Conservation (phyloP, 1,140 invertebrate genomes). For the Cotesia typhae region DNA sequence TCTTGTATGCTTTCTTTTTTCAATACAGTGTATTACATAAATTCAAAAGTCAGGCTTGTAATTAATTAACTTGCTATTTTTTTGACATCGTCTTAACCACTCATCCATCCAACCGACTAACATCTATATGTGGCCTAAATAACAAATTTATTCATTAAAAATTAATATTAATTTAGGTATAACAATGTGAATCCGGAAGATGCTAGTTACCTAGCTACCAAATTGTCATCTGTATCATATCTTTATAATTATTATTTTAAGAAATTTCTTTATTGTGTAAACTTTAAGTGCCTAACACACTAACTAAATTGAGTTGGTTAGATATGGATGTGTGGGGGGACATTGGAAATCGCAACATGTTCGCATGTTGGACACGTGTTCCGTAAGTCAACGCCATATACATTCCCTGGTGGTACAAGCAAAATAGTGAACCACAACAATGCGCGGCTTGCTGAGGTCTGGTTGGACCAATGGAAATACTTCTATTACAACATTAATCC, state of each 20-base stretch:
- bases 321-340: slow-evolving; percentile 98
- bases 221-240: slow-evolving; percentile 23
- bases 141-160: slow-evolving; percentile 26
- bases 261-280: slow-evolving; percentile 43
- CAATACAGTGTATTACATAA: not conserved
- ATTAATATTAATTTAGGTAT: slow-evolving; percentile 19
- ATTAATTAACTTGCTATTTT: not conserved
- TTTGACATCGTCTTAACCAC: slow-evolving; percentile 61
- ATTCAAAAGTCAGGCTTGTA: not conserved
- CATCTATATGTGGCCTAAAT: slow-evolving; percentile 37
- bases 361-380: slow-evolving; percentile 97
- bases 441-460: slow-evolving; percentile 94
- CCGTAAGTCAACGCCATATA: slow-evolving; percentile 98
- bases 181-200: not conserved
- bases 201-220: not conserved
- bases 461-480: slow-evolving; percentile 97
- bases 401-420: slow-evolving; percentile 97
- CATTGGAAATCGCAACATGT: slow-evolving; percentile 89
- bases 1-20: not conserved
- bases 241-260: slow-evolving; percentile 35
- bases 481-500: slow-evolving; percentile 99
- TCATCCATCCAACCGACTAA: slow-evolving; percentile 66
- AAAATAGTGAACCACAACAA: slow-evolving; percentile 99
- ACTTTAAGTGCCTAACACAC: slow-evolving; percentile 54
- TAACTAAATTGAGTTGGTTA: slow-evolving; percentile 69